phyloP scores from a whole-genome alignment of 1,140 invertebrate species.

The Neoseiulus cucumeris region DNA sequence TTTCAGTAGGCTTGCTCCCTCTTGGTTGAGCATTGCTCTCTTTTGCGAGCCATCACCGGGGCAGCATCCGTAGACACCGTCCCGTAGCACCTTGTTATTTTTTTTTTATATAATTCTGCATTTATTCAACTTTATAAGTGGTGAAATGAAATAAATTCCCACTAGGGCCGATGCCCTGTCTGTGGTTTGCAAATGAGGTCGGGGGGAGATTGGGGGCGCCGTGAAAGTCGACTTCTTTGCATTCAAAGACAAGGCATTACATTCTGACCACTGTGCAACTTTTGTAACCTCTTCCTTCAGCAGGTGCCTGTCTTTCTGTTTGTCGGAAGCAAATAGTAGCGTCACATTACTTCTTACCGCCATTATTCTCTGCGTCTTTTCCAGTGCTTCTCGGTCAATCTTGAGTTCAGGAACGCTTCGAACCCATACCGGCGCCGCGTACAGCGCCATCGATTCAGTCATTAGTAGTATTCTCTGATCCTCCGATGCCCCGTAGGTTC shows the following conservation, averaged over 20 bases:
- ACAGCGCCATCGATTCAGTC: not conserved
- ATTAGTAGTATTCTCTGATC: not conserved
- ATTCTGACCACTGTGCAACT: too few species aligned
- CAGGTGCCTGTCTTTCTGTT: too few species aligned
- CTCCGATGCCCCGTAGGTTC: not conserved
- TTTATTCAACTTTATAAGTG: too few species aligned
- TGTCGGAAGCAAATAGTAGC: too few species aligned
- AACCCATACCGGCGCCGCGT: not conserved
- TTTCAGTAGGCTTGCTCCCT: not conserved
- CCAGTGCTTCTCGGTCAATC: not conserved
- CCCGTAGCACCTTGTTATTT: not conserved
- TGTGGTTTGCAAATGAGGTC: too few species aligned
- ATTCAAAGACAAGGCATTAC: too few species aligned
- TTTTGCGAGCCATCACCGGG: not conserved
- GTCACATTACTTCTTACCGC: not conserved
- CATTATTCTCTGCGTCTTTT: not conserved
- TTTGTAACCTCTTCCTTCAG: too few species aligned
- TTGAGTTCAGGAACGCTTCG: not conserved
- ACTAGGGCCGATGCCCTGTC: too few species aligned
- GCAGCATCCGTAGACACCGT: not conserved
- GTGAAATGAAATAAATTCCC: too few species aligned
- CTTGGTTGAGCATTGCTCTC: not conserved
- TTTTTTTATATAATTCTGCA: too few species aligned
- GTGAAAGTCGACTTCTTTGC: too few species aligned
- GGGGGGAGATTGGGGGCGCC: too few species aligned